Conservation (phyloP, 2,113 vertebrate genomes). For the Apteryx mantelli region DNA sequence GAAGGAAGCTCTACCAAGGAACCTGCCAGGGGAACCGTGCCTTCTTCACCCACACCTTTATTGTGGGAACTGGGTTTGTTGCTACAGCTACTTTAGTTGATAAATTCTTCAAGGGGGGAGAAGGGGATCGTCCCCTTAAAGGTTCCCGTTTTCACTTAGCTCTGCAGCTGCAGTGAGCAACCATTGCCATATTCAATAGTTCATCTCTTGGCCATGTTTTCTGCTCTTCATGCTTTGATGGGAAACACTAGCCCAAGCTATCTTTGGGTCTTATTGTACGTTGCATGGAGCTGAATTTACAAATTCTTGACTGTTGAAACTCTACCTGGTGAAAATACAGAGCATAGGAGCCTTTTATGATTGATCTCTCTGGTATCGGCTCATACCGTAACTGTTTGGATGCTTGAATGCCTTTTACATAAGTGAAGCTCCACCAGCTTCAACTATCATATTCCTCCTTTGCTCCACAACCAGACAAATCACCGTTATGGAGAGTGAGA, state of each 20-base stretch:
- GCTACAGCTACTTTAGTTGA: neutral
- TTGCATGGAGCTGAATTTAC: fast-evolving
- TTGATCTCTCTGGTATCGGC: no score
- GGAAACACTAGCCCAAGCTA: fast-evolving
- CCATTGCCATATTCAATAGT: fast-evolving
- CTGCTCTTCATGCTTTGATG: neutral
- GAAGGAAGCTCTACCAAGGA: neutral
- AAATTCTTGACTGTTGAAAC: neutral
- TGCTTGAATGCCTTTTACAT: no score
- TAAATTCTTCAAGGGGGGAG: neutral
- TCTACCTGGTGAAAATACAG: neutral
- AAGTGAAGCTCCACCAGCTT: no score
- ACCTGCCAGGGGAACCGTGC: fast-evolving
- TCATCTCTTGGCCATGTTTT: neutral
- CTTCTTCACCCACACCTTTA: no score
- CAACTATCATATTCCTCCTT: neutral
- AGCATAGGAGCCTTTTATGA: neutral
- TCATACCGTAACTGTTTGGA: no score
- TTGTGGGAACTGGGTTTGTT: neutral
- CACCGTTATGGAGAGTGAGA: neutral
- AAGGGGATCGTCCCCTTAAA: neutral
- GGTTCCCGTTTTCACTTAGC: fast-evolving
- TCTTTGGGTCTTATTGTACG: neutral
- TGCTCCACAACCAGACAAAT: neutral
- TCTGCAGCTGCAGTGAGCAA: fast-evolving